Percentiles rank a stretch among this genome's conserved stretches.
These are phyloP conservation scores for Rhadina sibilatrix DNA, from an alignment of 2,113 vertebrate species.

Conservation along the genomic window DNA sequence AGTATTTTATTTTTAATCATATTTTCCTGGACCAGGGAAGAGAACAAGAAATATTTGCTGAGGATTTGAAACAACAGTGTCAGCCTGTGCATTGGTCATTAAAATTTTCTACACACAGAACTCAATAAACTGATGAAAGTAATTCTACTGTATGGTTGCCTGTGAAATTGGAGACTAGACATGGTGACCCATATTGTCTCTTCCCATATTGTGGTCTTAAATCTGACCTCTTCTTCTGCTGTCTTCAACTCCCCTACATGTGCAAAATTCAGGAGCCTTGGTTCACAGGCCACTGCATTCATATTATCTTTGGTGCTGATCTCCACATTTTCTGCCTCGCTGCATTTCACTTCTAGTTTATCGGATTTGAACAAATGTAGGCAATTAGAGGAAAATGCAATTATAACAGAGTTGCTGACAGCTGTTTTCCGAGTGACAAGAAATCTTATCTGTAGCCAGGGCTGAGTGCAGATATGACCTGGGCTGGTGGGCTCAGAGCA, in stretches of 20 bases:
- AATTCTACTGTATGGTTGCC: background rate
- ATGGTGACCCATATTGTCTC: background rate
- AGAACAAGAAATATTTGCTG: background rate
- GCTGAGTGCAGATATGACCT: background rate
- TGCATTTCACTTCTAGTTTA: slow-evolving; percentile 30
- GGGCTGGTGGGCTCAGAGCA: background rate
- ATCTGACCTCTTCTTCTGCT: background rate
- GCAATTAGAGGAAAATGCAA: slow-evolving; percentile 43
- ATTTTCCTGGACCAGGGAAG: background rate
- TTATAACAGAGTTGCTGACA: background rate
- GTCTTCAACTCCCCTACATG: background rate
- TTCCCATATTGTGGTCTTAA: background rate
- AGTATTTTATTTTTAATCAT: background rate
- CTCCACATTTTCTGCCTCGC: background rate
- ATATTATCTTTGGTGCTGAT: slow-evolving; percentile 27
- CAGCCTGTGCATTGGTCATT: background rate
- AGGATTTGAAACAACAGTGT: background rate
- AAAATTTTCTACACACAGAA: background rate
- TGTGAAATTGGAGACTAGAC: background rate
- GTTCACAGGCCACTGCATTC: slow-evolving; percentile 6
- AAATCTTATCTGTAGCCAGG: background rate
- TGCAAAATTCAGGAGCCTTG: background rate
- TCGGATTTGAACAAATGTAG: slow-evolving; percentile 39
- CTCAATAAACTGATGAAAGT: background rate
- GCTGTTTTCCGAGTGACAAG: background rate